phyloP scores from a whole-genome alignment of 1,140 invertebrate species.

The Arion vulgaris region DNA sequence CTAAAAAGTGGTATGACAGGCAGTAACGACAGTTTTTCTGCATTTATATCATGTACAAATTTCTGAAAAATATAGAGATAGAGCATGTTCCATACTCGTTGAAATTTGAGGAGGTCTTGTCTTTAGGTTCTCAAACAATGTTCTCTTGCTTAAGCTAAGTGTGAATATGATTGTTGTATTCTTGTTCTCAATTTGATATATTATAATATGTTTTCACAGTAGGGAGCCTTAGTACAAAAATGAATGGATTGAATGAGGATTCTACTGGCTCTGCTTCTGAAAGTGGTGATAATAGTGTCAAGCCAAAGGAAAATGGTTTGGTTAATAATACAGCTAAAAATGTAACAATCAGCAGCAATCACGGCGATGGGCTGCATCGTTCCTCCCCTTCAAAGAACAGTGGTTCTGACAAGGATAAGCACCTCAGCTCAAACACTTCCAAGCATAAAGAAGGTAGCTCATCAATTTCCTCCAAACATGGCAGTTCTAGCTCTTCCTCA shows the following conservation, averaged over 20 bases:
- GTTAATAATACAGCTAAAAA: background rate
- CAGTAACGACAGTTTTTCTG: too few species aligned
- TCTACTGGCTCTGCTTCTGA: conserved; percentile 29
- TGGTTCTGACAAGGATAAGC: conserved; percentile 47
- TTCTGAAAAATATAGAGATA: too few species aligned
- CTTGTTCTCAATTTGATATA: too few species aligned
- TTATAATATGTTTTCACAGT: too few species aligned
- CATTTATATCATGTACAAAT: too few species aligned
- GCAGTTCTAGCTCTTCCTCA: conserved; percentile 32
- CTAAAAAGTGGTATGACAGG: too few species aligned
- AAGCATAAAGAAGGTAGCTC: conserved; percentile 43
- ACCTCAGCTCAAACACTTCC: conserved; percentile 42
- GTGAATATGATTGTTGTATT: too few species aligned
- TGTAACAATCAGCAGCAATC: conserved; percentile 6
- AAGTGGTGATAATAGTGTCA: conserved; percentile 11
- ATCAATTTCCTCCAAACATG: conserved; percentile 41
- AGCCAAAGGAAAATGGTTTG: conserved; percentile 31
- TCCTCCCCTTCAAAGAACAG: conserved; percentile 35
- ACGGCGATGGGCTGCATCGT: conserved; percentile 14
- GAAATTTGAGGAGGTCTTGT: too few species aligned
- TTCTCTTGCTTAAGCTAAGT: too few species aligned
- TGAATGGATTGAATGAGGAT: conserved; percentile 36
- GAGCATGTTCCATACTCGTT: too few species aligned
- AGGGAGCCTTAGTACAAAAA: background rate
- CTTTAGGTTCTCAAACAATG: too few species aligned